phyloP scores from a whole-genome alignment of 2,113 vertebrate species.

The Embiotoca jacksoni region DNA sequence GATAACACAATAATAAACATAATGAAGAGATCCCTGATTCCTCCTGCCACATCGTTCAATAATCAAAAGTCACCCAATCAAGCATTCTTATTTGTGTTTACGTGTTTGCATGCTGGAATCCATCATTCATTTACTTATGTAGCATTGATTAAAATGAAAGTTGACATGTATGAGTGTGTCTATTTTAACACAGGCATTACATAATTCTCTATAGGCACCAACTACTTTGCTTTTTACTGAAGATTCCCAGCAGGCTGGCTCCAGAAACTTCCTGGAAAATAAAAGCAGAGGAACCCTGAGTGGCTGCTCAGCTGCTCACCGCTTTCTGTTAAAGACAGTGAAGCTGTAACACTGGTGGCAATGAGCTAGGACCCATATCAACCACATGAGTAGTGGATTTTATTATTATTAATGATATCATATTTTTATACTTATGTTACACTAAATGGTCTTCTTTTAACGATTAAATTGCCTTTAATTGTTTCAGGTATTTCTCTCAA shows the following conservation, averaged over 20 bases:
- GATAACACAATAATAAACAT: no score
- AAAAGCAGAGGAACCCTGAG: slow-evolving; percentile 49
- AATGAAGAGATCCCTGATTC: no score
- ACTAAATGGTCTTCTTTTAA: background rate
- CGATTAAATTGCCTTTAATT: no score
- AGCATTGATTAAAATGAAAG: slow-evolving; percentile 10
- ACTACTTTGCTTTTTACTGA: slow-evolving; percentile 25
- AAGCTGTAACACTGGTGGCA: slow-evolving; percentile 16
- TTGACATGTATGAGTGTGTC: background rate
- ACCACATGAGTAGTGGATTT: background rate
- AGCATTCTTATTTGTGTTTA: background rate
- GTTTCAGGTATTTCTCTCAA: no score
- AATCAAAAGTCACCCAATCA: no score
- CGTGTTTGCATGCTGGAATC: background rate
- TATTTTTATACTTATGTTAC: background rate
- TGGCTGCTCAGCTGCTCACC: slow-evolving; percentile 56
- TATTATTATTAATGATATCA: background rate
- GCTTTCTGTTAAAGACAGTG: slow-evolving; percentile 32
- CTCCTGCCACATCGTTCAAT: no score
- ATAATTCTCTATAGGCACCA: slow-evolving; percentile 34
- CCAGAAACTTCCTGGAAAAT: slow-evolving; percentile 34
- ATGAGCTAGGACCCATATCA: background rate
- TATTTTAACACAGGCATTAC: slow-evolving; percentile 40
- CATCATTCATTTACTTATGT: background rate
- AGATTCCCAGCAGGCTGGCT: slow-evolving; percentile 1